Evolutionary conservation across 2,888 invertebrate species (phyloP).

Genomic region (Tetheella fluctuosa): DNA sequence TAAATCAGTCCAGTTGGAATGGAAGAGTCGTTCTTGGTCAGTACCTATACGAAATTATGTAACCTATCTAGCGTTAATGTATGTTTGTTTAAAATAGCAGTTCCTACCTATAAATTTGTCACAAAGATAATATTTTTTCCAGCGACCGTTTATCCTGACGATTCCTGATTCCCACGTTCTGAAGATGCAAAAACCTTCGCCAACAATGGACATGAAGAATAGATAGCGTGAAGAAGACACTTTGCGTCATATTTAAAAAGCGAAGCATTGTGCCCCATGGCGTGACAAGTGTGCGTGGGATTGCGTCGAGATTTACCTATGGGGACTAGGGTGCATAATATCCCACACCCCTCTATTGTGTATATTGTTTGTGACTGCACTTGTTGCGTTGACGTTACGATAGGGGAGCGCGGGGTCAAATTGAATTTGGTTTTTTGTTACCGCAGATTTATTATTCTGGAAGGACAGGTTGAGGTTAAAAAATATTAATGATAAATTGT

Average conservation of each 20-base stretch:
- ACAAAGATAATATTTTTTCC: conserved; percentile 35
- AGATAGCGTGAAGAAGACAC: conserved; percentile 47
- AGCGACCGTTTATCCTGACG: conserved; percentile 38
- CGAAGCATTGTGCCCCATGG: conserved; percentile 55
- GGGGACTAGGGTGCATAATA: conserved; percentile 44
- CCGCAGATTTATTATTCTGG: not conserved
- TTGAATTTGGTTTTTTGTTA: conserved; percentile 24
- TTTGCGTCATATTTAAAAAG: conserved; percentile 68
- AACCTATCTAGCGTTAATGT: not conserved
- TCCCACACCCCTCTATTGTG: conserved; percentile 43
- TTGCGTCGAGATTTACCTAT: conserved; percentile 33
- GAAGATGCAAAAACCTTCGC: conserved; percentile 63
- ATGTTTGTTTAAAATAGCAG: not conserved
- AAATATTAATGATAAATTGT: not conserved
- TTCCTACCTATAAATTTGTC: not conserved
- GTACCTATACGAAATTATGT: not conserved
- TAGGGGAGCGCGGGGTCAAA: conserved; percentile 29
- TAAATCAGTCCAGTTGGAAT: not conserved
- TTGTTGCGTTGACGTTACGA: conserved; percentile 48
- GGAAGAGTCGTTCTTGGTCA: not conserved
- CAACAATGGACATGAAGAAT: conserved; percentile 49
- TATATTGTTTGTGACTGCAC: conserved; percentile 61
- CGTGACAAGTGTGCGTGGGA: conserved; percentile 74
- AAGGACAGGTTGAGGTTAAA: conserved; percentile 5
- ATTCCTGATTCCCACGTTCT: conserved; percentile 58